These are phyloP conservation scores for Alectura lathami DNA, from an alignment of 2,113 vertebrate species.

Conservation along the genomic window DNA sequence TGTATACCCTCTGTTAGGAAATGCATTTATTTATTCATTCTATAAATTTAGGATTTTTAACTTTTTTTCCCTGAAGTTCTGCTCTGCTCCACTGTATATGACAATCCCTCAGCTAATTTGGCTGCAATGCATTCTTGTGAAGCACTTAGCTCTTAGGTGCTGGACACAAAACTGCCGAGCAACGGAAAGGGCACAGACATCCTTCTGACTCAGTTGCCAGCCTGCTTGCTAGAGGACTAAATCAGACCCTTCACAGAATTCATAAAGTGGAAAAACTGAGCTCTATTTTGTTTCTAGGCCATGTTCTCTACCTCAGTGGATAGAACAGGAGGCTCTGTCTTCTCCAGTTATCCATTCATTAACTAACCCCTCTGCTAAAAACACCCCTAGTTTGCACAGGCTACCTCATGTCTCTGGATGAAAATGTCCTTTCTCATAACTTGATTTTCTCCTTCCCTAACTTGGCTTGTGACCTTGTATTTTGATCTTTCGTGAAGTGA, in stretches of 20 bases:
- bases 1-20: neutral
- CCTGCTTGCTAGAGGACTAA: neutral
- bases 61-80: neutral
- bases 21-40: neutral
- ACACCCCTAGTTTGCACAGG: neutral
- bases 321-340: neutral
- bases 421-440: neutral
- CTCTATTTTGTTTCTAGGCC: neutral
- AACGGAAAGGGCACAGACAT: neutral
- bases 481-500: neutral
- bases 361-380: neutral
- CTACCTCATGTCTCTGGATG: neutral
- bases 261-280: neutral
- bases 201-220: neutral
- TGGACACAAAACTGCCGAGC: neutral
- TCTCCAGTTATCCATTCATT: neutral
- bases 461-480: constrained; percentile 9
- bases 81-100: neutral
- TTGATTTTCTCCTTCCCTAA: neutral
- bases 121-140: neutral
- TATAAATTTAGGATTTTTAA: neutral
- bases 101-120: neutral
- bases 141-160: neutral
- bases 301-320: neutral
- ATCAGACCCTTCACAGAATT: neutral